phyloP scores from a whole-genome alignment of 2,113 vertebrate species.

The Amphiprion percula region DNA sequence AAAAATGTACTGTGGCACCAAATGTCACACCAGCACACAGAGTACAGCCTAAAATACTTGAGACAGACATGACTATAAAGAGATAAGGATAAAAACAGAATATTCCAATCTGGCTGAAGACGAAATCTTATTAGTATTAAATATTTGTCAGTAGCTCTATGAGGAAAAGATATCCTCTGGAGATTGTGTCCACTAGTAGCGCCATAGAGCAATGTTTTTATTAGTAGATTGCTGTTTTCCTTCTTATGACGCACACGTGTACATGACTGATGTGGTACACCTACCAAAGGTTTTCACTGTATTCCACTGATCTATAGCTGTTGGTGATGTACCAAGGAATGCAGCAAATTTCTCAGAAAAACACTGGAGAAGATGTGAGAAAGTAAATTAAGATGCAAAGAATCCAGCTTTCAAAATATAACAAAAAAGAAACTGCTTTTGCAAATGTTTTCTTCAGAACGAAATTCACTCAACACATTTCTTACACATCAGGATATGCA shows the following conservation, averaged over 20 bases:
- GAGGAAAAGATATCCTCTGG: neutral
- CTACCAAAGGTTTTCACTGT: neutral
- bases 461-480: neutral
- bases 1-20: constrained; percentile 1
- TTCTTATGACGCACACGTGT: neutral
- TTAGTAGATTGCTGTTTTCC: neutral
- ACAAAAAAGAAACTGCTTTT: neutral
- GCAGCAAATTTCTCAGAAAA: neutral
- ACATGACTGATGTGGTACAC: neutral
- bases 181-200: neutral
- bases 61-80: neutral
- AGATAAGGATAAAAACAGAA: neutral
- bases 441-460: neutral
- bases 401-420: neutral
- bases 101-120: neutral
- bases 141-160: neutral
- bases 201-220: neutral
- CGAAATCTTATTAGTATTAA: neutral
- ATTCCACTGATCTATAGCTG: constrained; percentile 12
- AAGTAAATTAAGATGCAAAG: neutral
- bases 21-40: neutral
- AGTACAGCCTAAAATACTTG: neutral
- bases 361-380: neutral
- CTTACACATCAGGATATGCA: neutral
- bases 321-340: neutral